Conservation (phyloP, 2,113 vertebrate genomes). For the Numida meleagris region DNA sequence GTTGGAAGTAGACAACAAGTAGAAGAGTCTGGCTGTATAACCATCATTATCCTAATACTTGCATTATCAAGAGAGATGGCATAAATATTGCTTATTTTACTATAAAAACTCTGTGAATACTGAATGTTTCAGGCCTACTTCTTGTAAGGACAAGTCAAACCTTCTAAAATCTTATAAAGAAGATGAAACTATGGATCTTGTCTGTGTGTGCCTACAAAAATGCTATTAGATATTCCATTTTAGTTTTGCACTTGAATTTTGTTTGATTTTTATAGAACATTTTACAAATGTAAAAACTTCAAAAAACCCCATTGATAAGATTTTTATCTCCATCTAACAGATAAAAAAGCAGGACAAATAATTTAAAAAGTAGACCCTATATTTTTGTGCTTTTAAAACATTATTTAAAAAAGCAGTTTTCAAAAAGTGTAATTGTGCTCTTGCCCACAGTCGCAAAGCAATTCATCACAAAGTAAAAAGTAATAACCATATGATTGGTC, state of each 20-base stretch:
- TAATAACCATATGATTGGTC: rapidly evolving
- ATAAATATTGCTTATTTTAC: not conserved
- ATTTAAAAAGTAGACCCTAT: not conserved
- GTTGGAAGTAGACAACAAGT: not conserved
- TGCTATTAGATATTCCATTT: rapidly evolving
- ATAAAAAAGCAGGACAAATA: not conserved
- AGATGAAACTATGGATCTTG: not conserved
- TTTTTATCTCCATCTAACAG: not conserved
- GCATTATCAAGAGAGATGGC: not conserved
- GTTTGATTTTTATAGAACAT: not conserved
- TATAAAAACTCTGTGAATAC: not conserved
- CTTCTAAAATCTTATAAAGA: not conserved
- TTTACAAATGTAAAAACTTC: not conserved
- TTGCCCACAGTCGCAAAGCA: not conserved
- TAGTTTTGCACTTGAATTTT: not conserved
- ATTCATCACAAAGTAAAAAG: not conserved
- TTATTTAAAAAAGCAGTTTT: not conserved
- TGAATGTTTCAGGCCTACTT: not conserved
- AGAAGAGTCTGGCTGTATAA: not conserved
- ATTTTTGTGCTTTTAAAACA: not conserved
- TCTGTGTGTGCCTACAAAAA: not conserved
- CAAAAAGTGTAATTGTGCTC: not conserved
- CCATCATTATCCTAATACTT: not conserved
- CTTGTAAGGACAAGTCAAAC: not conserved
- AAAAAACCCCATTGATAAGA: rapidly evolving